These are phyloP conservation scores for Meda fulgida DNA, from an alignment of 2,797 vertebrate genomes.

Conservation along the genomic window DNA sequence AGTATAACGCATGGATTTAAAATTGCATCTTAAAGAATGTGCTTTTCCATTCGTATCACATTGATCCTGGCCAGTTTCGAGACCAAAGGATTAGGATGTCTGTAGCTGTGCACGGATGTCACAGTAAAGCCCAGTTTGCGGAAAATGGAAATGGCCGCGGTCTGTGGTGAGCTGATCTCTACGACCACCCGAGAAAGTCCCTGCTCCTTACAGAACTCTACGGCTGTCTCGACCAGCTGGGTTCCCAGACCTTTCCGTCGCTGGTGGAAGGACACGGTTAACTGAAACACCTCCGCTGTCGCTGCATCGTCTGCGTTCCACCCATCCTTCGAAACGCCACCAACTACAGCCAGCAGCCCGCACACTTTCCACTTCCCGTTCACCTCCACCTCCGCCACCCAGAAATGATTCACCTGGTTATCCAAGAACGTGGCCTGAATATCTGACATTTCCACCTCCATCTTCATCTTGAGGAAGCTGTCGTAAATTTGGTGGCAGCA, in stretches of 20 bases:
- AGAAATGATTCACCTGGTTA: conserved; percentile 71
- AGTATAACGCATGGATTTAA: background rate
- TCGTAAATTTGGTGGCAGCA: conserved; percentile 74
- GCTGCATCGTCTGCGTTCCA: conserved; percentile 35
- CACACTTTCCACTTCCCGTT: conserved; percentile 66
- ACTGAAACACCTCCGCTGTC: conserved; percentile 62
- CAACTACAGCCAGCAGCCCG: conserved; percentile 66
- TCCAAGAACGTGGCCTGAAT: conserved; percentile 70
- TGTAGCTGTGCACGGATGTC: conserved; percentile 63
- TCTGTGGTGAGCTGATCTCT: conserved; percentile 71
- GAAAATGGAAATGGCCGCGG: conserved; percentile 61
- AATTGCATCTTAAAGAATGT: conserved; percentile 49
- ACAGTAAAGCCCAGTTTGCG: conserved; percentile 71
- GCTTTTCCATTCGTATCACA: conserved; percentile 73
- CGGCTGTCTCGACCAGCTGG: conserved; percentile 61
- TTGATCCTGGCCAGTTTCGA: conserved; percentile 70
- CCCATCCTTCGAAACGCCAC: conserved; percentile 58
- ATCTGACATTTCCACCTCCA: conserved; percentile 69
- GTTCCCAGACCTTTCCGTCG: conserved; percentile 65
- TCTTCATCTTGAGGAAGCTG: conserved; percentile 64
- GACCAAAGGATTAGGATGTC: conserved; percentile 66
- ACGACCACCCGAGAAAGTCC: conserved; percentile 61
- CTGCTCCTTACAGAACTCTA: conserved; percentile 73
- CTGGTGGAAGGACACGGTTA: conserved; percentile 64
- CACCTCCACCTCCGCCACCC: conserved; percentile 72